Evolutionary conservation across 2,113 vertebrate genomes (phyloP).

Genomic region (Perca fluviatilis): DNA sequence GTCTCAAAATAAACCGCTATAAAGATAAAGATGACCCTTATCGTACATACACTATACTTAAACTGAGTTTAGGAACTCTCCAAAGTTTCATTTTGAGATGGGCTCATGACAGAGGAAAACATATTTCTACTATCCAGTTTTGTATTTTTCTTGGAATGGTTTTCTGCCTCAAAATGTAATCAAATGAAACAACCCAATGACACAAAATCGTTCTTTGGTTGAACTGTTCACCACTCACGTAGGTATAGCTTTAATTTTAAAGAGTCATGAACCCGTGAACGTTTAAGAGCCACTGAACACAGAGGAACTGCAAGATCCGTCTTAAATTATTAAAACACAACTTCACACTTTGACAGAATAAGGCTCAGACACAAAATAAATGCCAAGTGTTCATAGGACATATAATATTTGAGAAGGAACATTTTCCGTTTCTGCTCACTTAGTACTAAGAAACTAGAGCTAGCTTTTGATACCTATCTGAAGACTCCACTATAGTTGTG

Average conservation of each 20-base stretch:
- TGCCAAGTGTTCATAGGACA: not conserved
- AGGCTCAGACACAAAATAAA: not conserved
- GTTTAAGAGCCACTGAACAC: conserved; percentile 4
- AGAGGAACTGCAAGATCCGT: not conserved
- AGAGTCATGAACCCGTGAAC: conserved; percentile 13
- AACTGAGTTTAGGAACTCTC: not conserved
- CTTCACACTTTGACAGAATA: conserved; percentile 10
- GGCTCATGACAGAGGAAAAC: not conserved
- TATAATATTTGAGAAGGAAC: not conserved
- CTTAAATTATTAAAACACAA: conserved; percentile 15
- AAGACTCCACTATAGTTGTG: not conserved
- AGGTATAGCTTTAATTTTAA: conserved; percentile 15
- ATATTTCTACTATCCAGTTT: not conserved
- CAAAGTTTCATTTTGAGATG: not conserved
- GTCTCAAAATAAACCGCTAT: not conserved
- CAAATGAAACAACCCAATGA: conserved; percentile 6
- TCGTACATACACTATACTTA: not conserved
- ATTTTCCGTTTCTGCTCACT: not conserved
- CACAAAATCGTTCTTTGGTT: conserved; percentile 5
- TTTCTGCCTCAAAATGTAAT: not conserved
- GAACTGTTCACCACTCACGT: conserved; percentile 14
- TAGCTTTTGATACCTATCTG: not conserved
- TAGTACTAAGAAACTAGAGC: not conserved
- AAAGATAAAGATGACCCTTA: not conserved
- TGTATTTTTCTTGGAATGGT: not conserved